Evolutionary conservation across 1,140 invertebrate genomes (phyloP), one percentile per base, ranked within the genome.

Genomic region (Tribolium madens): DNA sequence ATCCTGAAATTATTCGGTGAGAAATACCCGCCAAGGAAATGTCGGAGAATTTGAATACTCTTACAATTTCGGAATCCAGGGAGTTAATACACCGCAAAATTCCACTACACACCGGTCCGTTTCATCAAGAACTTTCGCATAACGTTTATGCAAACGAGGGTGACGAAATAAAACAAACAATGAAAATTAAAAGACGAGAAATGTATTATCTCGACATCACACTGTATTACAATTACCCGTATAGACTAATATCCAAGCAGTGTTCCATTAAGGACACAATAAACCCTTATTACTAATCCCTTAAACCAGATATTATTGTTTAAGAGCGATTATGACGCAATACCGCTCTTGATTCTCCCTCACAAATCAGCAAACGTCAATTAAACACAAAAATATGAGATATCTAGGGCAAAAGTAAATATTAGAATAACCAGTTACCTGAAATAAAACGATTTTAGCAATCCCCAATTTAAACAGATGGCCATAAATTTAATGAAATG

Each of bases 391-490:
- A 9, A 64, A 64, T 64, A 64, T 14, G 13, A 12, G 57, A 12
- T 64, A 13, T 60, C 53, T 21, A 31, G 17, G 53, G 17, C 12
- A 60, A 9, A 14, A 64, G 18, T 64, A 64, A 64, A 64, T 33
- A 64, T 64, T 64, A 26, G 31, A 64, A 64, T 33, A 64, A 64
- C 14, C 57, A 33, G 57, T 64, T 64, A 64, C 57, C 57, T 64
- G 21, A 33, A 64, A 64, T 64, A 64, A 64, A 64, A 33, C 57
- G 57, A 33, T 64, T 64, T 64, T 64, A 64, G 26, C 57, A 33
- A 64, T 64, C 26, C 57, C 57, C 26, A 33, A 33, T 64, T 64
- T 64, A 64, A 64, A 64, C 57, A 64, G 57, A 64, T 64, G 57
- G 26, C 57, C 57, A 33, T 33, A 64, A 33, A 64, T 64, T 64